phyloP scores from a whole-genome alignment of 2,888 invertebrate genomes.

The Cremastobaeus sp. region DNA sequence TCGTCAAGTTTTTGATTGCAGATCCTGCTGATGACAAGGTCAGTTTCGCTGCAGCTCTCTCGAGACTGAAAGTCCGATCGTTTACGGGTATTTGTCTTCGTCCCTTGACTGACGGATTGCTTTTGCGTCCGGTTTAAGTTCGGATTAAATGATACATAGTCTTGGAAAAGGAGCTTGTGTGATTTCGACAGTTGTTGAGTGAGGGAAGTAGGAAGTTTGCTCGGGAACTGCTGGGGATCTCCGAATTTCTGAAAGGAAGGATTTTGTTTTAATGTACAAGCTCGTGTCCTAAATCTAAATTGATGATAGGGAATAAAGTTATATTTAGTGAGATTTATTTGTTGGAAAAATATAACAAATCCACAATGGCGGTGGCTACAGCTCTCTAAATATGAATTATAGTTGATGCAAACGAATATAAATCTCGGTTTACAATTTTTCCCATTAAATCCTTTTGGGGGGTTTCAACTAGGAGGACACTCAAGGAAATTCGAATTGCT shows the following conservation, averaged over 20 bases:
- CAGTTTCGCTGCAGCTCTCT: conserved; percentile 31
- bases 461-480: too few relatives aligned
- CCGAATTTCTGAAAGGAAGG: neutral
- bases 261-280: too few relatives aligned
- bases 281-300: conserved; percentile 2
- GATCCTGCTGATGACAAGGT: conserved; percentile 44
- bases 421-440: too few relatives aligned
- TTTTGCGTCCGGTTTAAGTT: conserved; percentile 52
- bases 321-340: neutral
- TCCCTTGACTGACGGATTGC: conserved; percentile 56
- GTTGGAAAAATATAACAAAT: neutral
- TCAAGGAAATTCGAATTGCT: too few relatives aligned
- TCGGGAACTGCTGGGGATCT: conserved; percentile 15
- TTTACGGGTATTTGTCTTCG: conserved; percentile 52
- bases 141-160: conserved; percentile 54
- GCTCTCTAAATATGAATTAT: too few relatives aligned
- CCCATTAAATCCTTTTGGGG: too few relatives aligned
- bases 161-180: conserved; percentile 14
- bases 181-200: conserved; percentile 20
- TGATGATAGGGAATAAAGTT: neutral
- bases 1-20: conserved; percentile 8
- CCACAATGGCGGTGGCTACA: too few relatives aligned
- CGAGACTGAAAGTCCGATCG: conserved; percentile 23
- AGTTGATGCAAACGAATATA: too few relatives aligned
- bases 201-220: conserved; percentile 29